Conservation (phyloP, 2,113 vertebrate genomes). For the Sclerurus mexicanus region DNA sequence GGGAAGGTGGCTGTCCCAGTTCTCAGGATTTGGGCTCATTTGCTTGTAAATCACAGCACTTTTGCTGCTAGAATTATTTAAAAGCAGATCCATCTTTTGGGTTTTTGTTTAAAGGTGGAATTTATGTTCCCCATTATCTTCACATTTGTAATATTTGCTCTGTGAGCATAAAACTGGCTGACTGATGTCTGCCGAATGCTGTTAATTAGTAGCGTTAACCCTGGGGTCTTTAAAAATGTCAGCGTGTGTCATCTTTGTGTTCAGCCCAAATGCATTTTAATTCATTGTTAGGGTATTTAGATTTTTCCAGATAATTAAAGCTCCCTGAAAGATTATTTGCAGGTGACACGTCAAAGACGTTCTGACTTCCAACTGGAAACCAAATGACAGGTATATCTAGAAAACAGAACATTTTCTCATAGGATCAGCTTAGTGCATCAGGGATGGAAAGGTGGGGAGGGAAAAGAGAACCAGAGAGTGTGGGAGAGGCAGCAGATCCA, state of each 20-base stretch:
- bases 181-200: background rate
- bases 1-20: background rate
- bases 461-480: background rate
- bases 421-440: background rate
- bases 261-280: background rate
- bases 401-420: background rate
- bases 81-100: background rate
- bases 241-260: background rate
- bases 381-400: background rate
- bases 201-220: slow-evolving; percentile 7
- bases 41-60: background rate
- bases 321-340: background rate
- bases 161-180: background rate
- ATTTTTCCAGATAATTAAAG: slow-evolving; percentile 12
- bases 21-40: background rate
- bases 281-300: background rate
- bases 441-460: background rate
- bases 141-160: background rate
- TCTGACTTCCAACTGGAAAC: background rate
- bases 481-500: fast-evolving
- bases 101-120: background rate
- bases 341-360: background rate
- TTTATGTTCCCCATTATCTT: background rate
- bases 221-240: slow-evolving; percentile 1
- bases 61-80: background rate